Conservation (phyloP, 30 jellyfish, hydroid and myxozoan genomes). For the Pseudorhiza aurosa region DNA sequence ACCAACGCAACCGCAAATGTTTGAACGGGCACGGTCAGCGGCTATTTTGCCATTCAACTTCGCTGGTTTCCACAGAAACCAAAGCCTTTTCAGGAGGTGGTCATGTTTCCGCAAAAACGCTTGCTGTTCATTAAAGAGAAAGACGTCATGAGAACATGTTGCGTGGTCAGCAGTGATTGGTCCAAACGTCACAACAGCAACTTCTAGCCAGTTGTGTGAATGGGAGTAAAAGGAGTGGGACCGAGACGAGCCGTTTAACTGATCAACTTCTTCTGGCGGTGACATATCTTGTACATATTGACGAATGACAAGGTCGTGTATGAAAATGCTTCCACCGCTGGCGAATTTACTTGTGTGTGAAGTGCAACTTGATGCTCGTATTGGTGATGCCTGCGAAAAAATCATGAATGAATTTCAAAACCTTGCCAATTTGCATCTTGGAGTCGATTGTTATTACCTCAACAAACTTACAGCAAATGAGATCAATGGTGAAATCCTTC, state of each 20-base stretch:
- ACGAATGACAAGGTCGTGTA: constrained; percentile 69
- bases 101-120: constrained; percentile 78
- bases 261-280: constrained; percentile 72
- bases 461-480: too few species aligned
- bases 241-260: constrained; percentile 30
- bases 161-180: constrained; percentile 89
- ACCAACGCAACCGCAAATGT: constrained; percentile 97
- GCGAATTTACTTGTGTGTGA: constrained; percentile 54
- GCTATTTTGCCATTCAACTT: constrained; percentile 63
- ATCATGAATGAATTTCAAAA: too few species aligned
- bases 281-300: constrained; percentile 80
- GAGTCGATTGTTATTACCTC: too few species aligned
- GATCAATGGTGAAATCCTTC: too few species aligned
- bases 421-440: too few species aligned
- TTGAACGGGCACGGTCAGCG: constrained; percentile 77
- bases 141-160: background rate
- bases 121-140: constrained; percentile 64
- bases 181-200: constrained; percentile 86
- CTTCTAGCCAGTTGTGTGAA: constrained; percentile 93
- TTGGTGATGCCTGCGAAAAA: constrained; percentile 96
- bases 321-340: constrained; percentile 85
- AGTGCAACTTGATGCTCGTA: constrained; percentile 77
- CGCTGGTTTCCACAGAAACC: constrained; percentile 92
- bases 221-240: constrained; percentile 49
- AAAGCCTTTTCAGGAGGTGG: constrained; percentile 63